Evolutionary conservation across 2,797 vertebrate species (phyloP).

Genomic region (Vespertilio murinus): DNA sequence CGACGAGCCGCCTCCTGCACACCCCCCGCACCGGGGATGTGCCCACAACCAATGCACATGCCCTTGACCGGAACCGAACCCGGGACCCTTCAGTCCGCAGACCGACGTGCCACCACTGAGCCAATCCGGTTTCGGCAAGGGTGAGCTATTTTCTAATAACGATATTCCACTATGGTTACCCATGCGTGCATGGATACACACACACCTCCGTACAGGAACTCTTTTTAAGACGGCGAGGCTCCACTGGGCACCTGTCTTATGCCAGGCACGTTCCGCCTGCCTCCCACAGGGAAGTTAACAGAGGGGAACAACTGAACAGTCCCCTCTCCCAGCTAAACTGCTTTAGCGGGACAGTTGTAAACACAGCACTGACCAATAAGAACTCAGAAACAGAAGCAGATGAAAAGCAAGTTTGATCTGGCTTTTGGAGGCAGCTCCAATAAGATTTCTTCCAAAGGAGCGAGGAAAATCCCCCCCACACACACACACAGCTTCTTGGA

Average conservation of each 20-base stretch:
- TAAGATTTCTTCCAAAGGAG: background rate
- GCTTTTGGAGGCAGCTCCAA: background rate
- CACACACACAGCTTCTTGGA: background rate
- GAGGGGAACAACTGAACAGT: conserved; percentile 23
- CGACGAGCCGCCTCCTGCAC: too few relatives aligned
- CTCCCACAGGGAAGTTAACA: conserved; percentile 45
- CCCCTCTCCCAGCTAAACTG: background rate
- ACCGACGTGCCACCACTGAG: too few relatives aligned
- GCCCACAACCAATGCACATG: too few relatives aligned
- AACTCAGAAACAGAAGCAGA: background rate
- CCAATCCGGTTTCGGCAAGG: too few relatives aligned
- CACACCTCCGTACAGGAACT: background rate
- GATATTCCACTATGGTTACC: too few relatives aligned
- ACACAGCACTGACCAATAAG: background rate
- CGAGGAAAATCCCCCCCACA: conserved; percentile 48
- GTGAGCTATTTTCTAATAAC: background rate
- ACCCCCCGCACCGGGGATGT: too few relatives aligned
- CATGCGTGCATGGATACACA: background rate
- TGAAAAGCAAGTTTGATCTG: background rate
- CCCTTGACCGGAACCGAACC: too few relatives aligned
- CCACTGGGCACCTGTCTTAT: conserved; percentile 26
- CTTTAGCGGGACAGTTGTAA: background rate
- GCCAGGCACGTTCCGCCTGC: background rate
- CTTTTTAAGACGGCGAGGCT: background rate
- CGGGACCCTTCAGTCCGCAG: too few relatives aligned